Evolutionary conservation across 2,113 vertebrate genomes (phyloP).

Genomic region (Cyphomyrus discorhynchus): DNA sequence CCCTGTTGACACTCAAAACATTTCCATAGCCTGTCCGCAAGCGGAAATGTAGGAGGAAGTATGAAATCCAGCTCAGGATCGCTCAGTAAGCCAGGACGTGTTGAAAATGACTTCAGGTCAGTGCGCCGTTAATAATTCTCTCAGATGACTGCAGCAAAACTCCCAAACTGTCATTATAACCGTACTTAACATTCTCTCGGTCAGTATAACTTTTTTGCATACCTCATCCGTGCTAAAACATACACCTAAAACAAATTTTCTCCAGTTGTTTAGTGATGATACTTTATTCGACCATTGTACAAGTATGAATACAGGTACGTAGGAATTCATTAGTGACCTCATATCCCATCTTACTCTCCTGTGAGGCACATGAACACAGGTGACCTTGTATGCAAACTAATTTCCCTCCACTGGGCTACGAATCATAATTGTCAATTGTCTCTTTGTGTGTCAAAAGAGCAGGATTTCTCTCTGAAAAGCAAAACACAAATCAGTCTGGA

Average conservation of each 20-base stretch:
- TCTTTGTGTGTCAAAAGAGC: background rate
- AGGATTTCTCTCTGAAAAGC: background rate
- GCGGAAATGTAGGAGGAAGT: conserved; percentile 53
- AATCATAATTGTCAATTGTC: background rate
- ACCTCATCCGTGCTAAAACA: background rate
- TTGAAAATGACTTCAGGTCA: background rate
- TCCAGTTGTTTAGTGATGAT: background rate
- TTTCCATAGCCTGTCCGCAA: conserved; percentile 53
- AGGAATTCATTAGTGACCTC: background rate
- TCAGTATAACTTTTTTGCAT: background rate
- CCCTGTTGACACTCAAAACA: conserved; percentile 62
- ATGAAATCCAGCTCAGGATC: background rate
- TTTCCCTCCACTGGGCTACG: background rate
- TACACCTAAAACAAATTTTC: background rate
- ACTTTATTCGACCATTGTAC: background rate
- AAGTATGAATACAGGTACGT: background rate
- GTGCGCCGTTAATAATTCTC: background rate
- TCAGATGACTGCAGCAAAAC: background rate
- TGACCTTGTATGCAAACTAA: background rate
- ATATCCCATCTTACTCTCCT: background rate
- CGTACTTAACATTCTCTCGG: background rate
- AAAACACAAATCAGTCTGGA: background rate
- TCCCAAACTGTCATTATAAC: background rate
- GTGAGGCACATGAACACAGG: background rate
- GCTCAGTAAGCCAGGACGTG: background rate